A percentile compares a stretch with the other conserved stretches of the same genome.
Evolutionary conservation across 2,797 vertebrate genomes (phyloP).

Genomic region (Jordanella pulchra): DNA sequence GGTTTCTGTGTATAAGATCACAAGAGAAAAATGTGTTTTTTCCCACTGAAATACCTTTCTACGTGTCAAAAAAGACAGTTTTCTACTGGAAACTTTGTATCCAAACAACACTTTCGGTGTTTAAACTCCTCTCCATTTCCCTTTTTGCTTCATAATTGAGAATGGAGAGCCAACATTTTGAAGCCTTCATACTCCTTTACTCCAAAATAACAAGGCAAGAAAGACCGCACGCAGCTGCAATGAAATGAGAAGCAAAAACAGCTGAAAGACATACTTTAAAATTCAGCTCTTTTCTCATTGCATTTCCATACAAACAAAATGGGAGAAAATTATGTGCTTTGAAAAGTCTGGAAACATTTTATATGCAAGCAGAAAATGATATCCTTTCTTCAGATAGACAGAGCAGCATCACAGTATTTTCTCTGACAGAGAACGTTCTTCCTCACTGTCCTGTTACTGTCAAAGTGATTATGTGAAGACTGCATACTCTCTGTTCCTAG

Average conservation of each 20-base stretch:
- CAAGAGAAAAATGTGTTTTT: not conserved
- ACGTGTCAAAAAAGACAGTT: not conserved
- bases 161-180: conserved; percentile 15
- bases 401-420: not conserved
- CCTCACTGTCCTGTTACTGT: not conserved
- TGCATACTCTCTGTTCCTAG: no score
- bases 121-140: not conserved
- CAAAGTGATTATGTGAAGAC: not conserved
- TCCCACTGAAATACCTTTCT: not conserved
- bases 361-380: conserved; percentile 29
- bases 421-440: not conserved
- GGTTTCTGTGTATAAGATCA: not conserved
- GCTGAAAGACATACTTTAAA: conserved; percentile 5
- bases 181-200: conserved; percentile 30
- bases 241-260: conserved; percentile 28
- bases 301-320: conserved; percentile 2
- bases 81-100: not conserved
- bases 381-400: conserved; percentile 27
- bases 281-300: conserved; percentile 29
- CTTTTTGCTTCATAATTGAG: not conserved
- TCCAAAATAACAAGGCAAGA: conserved; percentile 19
- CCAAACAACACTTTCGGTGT: not conserved
- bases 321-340: conserved; percentile 22
- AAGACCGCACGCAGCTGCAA: conserved; percentile 6
- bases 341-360: conserved; percentile 28